Conservation (phyloP, 2,797 vertebrate species). For the Macrochelys suwanniensis region DNA sequence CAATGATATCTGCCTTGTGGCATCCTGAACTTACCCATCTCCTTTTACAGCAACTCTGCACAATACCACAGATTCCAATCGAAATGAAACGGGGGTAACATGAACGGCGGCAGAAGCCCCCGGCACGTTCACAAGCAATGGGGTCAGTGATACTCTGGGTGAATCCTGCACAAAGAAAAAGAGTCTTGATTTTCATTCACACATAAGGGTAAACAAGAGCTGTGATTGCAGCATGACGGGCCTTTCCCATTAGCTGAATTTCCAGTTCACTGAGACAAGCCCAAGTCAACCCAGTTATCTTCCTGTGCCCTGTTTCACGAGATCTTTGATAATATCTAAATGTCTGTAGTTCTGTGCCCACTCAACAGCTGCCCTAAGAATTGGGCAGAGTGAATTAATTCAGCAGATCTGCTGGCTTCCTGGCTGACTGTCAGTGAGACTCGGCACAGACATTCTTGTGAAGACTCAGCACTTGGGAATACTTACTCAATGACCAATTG, state of each 20-base stretch:
- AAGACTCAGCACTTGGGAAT: too few species aligned
- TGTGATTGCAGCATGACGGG: too few species aligned
- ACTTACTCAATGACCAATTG: background rate
- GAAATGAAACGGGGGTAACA: rapidly evolving
- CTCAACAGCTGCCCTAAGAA: too few species aligned
- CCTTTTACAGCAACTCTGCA: background rate
- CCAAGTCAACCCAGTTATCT: too few species aligned
- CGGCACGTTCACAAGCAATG: rapidly evolving
- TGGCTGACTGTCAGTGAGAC: background rate
- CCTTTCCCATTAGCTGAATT: too few species aligned
- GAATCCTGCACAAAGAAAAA: background rate
- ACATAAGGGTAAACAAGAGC: too few species aligned
- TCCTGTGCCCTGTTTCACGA: too few species aligned
- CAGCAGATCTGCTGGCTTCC: too few species aligned
- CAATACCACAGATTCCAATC: background rate
- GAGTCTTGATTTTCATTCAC: background rate
- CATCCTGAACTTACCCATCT: background rate
- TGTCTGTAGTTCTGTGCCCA: background rate
- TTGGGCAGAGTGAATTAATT: too few species aligned
- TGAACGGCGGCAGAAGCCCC: rapidly evolving
- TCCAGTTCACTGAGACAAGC: too few species aligned
- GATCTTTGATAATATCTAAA: too few species aligned
- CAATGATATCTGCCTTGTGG: background rate
- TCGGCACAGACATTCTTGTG: background rate
- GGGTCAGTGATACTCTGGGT: rapidly evolving